Base-by-base conservation (phyloP, 2,888 invertebrate species). In the Poecilobothrus nobilitatus region DNA sequence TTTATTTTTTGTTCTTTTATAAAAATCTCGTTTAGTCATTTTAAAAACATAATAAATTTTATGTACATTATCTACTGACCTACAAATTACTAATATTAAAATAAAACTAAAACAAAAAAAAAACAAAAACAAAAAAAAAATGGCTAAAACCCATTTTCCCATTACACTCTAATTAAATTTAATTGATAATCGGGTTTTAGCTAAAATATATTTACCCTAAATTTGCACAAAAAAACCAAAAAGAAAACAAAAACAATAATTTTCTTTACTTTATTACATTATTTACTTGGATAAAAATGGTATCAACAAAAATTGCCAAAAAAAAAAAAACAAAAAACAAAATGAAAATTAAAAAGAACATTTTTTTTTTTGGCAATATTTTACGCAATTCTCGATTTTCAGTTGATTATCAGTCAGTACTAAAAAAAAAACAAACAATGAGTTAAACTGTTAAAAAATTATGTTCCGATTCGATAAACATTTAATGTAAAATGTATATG, bases 21-120 rank as follows among this genome's bases (percentile, higher is more conserved):
- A 18, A 53, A 53, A 53, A 53, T 53, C 15, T 6, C 15, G 53
- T 18, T 37, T 53, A 53, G 53, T 53, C 53, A 53, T 53, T 53
- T 53, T 53, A 18, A 18, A 53, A 53, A 53, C 18, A 53, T 18
- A 53, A 53, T 18, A 18, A 53, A 53, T 18, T 18, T 53, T 53
- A 53, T 53, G 15, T 53, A 53, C 53, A 18, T 53, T 53, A 53
- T 53, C 53, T 53, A 53, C 53, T 53, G 53, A 53, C 53, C 53
- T 53, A 53, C 53, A 53, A 53, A 41, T 53, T 15, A 53, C 15
- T 15, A 53, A 18, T 53, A 53, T 53, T 53, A 6, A 18, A 53
- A n/a, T 18, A 18, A 44, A 44, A 53, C 15, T 18, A 53, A 53
- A 53, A 53, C 8, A 44, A 44, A 44, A 44, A 44, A 44, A 44